Percentiles rank a stretch among this genome's conserved stretches.
Evolutionary conservation across 2,113 vertebrate genomes (phyloP).

Genomic region (Turnix velox): DNA sequence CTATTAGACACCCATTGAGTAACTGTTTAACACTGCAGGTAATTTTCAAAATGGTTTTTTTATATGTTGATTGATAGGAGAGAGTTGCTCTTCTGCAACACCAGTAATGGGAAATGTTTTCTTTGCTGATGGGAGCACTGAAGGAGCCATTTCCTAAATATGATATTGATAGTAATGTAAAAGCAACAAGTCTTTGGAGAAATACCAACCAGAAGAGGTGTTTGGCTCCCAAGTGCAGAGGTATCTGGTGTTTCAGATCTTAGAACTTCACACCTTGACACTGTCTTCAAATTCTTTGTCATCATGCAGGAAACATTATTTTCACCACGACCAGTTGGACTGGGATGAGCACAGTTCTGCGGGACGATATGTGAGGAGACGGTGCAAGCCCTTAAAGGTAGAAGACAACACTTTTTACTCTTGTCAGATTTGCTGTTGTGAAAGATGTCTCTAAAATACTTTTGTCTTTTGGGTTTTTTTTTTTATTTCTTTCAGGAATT

Average conservation of each 20-base stretch:
- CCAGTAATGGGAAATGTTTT: neutral
- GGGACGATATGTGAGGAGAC: slow-evolving; percentile 87
- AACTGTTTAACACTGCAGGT: neutral
- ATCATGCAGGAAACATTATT: slow-evolving; percentile 82
- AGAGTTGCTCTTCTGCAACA: neutral
- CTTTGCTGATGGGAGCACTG: neutral
- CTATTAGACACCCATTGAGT: neutral
- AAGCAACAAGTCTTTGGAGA: neutral
- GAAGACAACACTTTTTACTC: neutral
- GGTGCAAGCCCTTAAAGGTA: slow-evolving; percentile 93
- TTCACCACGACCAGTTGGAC: slow-evolving; percentile 85
- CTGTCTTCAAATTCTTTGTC: neutral
- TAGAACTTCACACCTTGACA: neutral
- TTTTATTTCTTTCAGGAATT: slow-evolving; percentile 78
- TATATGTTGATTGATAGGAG: neutral
- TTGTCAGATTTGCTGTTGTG: neutral
- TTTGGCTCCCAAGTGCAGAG: neutral
- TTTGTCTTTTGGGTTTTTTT: too few species aligned
- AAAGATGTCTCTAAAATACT: neutral
- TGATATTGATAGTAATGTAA: neutral
- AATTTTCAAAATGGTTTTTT: neutral
- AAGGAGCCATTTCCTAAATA: neutral
- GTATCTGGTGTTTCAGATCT: neutral
- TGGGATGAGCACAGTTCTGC: slow-evolving; percentile 90
- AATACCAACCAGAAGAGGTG: neutral